A percentile compares a stretch with the other conserved stretches of the same genome.
phyloP scores from a whole-genome alignment of 2,888 invertebrate species.

The Sesamia inferens region DNA sequence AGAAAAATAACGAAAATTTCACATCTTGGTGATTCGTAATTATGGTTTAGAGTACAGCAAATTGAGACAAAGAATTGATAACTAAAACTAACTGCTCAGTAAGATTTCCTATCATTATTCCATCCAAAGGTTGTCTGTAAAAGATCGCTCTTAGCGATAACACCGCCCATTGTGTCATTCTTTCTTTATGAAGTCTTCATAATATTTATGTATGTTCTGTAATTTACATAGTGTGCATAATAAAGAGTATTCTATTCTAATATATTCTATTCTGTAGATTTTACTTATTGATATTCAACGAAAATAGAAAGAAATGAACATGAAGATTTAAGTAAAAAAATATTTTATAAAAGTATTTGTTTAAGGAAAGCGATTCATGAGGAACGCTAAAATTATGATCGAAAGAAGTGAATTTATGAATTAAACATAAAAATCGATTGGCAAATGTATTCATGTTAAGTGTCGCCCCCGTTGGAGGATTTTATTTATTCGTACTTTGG shows the following conservation, averaged over 20 bases:
- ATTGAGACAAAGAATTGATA: background rate
- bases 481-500: conserved; percentile 70
- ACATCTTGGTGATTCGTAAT: background rate
- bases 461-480: conserved; percentile 60
- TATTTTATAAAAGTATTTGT: conserved; percentile 15
- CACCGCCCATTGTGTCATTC: too few relatives aligned
- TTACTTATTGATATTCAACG: conserved; percentile 5
- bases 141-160: too few relatives aligned
- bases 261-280: background rate
- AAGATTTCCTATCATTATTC: background rate
- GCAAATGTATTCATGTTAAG: conserved; percentile 70
- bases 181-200: too few relatives aligned
- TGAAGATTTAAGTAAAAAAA: background rate
- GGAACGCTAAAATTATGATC: conserved; percentile 44
- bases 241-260: too few relatives aligned
- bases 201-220: too few relatives aligned
- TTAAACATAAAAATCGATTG: conserved; percentile 71
- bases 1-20: conserved; percentile 28
- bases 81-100: background rate
- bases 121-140: too few relatives aligned
- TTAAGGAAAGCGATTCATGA: conserved; percentile 39
- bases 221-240: too few relatives aligned
- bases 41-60: background rate
- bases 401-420: conserved; percentile 66
- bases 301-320: conserved; percentile 4